Base-by-base conservation (phyloP, 1,140 invertebrate genomes). In the Aradophagus sp. region DNA sequence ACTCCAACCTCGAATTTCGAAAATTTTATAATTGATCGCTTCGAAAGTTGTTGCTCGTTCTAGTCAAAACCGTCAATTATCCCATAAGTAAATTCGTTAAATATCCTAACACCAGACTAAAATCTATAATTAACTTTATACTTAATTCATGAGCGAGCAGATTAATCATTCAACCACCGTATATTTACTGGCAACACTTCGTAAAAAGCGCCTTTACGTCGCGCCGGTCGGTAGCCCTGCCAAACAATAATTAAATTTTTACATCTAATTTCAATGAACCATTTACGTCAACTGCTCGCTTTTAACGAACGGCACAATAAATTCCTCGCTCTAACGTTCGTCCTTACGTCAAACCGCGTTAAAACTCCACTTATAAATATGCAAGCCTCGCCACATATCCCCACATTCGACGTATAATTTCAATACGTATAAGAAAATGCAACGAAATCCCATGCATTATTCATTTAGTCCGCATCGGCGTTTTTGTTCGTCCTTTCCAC, bases 321-420 rank as follows among this genome's bases (percentile, higher is more conserved):
- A 53, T 63, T 13, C 12, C 39, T n/a, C 2, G 36, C 2, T 32
- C 0, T 12, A 15, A 23, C 47, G 32, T 36, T 6, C 14, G 23
- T 19, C 17, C 47, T 53, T 16, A 53, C 35, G 10, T 53, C 39
- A 52, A 53, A 53, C 26, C 7, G 27, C 19, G 56, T 55, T 56
- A 48, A 56, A 65, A 65, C 27, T 48, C 27, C 19, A 34, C 50
- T 65, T 55, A 65, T 56, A 48, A 65, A 65, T 65, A 65, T 55
- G 23, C 41, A 65, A 55, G 8, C 29, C 17, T 17, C 13, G 50
- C n/a, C 61, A 65, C 50, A 36, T 48, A 29, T 63, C 48, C 23
- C 26, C 27, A 23, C 19, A 27, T 65, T 65, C 41, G 50, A 55
- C 27, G 50, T 48, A 14, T 48, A 48, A 65, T 65, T 65, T 65